Conservation (phyloP, 2,113 vertebrate species). For the Jaculus jaculus region DNA sequence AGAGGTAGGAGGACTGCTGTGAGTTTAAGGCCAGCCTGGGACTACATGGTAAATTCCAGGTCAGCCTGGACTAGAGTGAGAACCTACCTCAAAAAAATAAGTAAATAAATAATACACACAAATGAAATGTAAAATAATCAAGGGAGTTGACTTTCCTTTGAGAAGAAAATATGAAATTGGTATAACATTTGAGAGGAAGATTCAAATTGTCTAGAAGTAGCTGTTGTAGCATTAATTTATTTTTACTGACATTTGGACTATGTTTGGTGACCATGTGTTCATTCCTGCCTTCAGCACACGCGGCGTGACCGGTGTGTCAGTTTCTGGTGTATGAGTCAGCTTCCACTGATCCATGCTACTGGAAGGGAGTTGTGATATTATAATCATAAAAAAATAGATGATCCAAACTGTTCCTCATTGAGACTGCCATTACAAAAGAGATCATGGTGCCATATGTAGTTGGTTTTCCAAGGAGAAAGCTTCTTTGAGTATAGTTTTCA, state of each 20-base stretch:
- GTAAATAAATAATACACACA: too few species aligned
- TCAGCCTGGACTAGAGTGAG: too few species aligned
- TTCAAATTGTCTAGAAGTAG: constrained; percentile 12
- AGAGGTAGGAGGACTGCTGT: too few species aligned
- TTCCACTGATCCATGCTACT: constrained; percentile 8
- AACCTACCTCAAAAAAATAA: too few species aligned
- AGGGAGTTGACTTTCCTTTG: constrained; percentile 15
- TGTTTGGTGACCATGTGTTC: constrained; percentile 10
- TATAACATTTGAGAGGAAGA: constrained; percentile 46
- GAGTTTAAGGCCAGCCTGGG: too few species aligned
- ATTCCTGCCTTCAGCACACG: not conserved
- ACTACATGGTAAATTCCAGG: too few species aligned
- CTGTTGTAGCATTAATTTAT: not conserved
- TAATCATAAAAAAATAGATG: not conserved
- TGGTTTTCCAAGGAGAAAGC: not conserved
- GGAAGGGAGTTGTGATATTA: not conserved
- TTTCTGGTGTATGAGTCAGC: too few species aligned
- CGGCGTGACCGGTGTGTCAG: not conserved
- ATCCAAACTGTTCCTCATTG: constrained; percentile 30
- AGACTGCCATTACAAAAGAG: constrained; percentile 5
- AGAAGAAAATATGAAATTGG: constrained; percentile 60
- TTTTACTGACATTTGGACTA: not conserved
- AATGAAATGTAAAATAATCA: constrained; percentile 13
- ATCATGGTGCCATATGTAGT: not conserved
- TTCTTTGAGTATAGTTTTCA: not conserved